Conservation (phyloP, 2,888 invertebrate species). For the Autographa gamma region DNA sequence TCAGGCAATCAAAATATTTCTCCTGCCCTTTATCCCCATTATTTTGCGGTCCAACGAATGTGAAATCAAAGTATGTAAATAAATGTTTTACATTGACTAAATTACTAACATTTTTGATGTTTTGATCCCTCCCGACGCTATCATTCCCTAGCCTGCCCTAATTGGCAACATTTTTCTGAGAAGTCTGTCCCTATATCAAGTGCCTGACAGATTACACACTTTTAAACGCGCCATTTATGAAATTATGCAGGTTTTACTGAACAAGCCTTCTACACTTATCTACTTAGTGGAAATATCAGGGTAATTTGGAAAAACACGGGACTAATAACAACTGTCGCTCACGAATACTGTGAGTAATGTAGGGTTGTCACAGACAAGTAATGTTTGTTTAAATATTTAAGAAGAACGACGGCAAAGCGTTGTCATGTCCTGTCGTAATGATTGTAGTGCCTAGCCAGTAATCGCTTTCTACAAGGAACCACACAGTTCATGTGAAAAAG, state of each 20-base stretch:
- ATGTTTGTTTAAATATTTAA: not conserved
- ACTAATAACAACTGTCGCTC: conserved; percentile 53
- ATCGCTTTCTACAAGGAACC: not conserved
- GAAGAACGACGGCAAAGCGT: not conserved
- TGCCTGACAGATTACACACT: too few species aligned
- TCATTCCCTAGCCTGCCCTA: not conserved
- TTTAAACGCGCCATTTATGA: not conserved
- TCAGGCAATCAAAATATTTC: too few species aligned
- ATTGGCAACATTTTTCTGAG: not conserved
- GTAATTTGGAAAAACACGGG: conserved; percentile 51
- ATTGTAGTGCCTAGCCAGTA: not conserved
- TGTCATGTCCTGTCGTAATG: not conserved
- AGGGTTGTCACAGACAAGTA: conserved; percentile 39
- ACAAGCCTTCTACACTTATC: conserved; percentile 19
- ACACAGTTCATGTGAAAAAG: too few species aligned
- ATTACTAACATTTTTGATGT: not conserved
- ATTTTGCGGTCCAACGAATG: too few species aligned
- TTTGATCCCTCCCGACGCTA: not conserved
- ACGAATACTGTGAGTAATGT: conserved; percentile 40
- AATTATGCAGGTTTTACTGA: not conserved
- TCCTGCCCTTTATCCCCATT: too few species aligned
- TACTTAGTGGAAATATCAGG: conserved; percentile 17
- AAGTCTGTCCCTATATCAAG: not conserved
- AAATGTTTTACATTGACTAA: not conserved
- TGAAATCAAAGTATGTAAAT: too few species aligned